Evolutionary conservation across 2,797 vertebrate genomes (phyloP), one percentile per base, ranked within the genome.

Genomic region (Pantherophis alleghaniensis): DNA sequence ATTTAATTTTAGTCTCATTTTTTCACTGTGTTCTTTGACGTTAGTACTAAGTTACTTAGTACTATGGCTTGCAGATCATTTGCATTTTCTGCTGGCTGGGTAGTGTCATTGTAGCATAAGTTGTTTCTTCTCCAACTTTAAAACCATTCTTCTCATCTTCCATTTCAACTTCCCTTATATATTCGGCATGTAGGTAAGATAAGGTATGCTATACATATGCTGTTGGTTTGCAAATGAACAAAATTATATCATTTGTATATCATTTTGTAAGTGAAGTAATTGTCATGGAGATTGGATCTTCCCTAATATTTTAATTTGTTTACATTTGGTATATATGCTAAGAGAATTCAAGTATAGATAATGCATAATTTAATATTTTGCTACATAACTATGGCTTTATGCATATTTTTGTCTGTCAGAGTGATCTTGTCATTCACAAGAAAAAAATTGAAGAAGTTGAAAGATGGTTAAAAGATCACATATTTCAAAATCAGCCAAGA

Each of bases 381-480:
- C n/a, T 91, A 1, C 1, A 51, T 86, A 51, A 20, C 37, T 47
- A 3, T 51, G 28, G 61, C 11, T 91, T 89, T 66, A 0, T 63
- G 0, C 18, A 53, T 11, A 89, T 95, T 92, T 94, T 53, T 88
- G 53, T 0, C 91, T 90, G 96, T 91, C 94, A 99, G 99, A 97
- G 93, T 90, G 99, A 99, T 91, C 98, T 99, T 92, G 99, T 99
- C 59, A 98, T 99, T 88, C 99, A 99, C 96, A 99, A 98, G 97
- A 99, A 99, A 98, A 99, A 99, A 96, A 96, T 99, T 7, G 99
- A 99, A 94, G 99, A 99, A 96, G 99, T 99, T 95, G 98, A 99
- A 97, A 97, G 95, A 91, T 99, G 99, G 99, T 95, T 99, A 92
- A 99, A 96, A 97, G 42, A 7, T 11, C 97, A 98, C 86, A 47